These are phyloP conservation scores for Myotis findleyi DNA, from an alignment of 2,797 vertebrate species.

Conservation along the genomic window DNA sequence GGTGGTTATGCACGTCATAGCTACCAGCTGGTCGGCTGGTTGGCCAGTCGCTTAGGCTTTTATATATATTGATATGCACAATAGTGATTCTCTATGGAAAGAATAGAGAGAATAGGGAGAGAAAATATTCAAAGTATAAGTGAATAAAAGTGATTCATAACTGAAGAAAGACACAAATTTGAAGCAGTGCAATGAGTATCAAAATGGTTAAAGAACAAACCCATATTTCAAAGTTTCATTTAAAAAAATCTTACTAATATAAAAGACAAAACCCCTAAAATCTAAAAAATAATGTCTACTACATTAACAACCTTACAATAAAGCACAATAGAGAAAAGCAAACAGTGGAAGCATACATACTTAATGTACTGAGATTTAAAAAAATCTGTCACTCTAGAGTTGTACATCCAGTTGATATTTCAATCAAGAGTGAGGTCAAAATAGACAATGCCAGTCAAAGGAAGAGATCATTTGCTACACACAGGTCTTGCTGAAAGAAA, in stretches of 20 bases:
- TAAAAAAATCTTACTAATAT: neutral
- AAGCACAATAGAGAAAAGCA: neutral
- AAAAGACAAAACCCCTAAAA: neutral
- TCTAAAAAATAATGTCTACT: neutral
- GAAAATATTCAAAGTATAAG: neutral
- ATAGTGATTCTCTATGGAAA: neutral
- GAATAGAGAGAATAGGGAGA: neutral
- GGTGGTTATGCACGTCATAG: too few species aligned
- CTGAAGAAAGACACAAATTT: neutral
- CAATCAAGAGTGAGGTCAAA: conserved; percentile 28
- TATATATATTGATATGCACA: neutral
- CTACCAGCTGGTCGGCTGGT: too few species aligned
- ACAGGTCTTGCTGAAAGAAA: neutral
- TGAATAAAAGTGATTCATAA: neutral
- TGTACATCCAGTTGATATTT: neutral
- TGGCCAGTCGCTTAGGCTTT: fast-evolving
- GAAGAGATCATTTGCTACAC: neutral
- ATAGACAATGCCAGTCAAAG: conserved; percentile 31
- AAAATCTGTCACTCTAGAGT: neutral
- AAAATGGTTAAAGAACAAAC: neutral
- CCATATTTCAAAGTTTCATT: neutral
- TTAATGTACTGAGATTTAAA: neutral
- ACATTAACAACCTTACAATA: neutral
- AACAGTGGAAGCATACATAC: neutral
- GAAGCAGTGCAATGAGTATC: neutral